A percentile compares a stretch with the other conserved stretches of the same genome.
Evolutionary conservation across 1,140 invertebrate species (phyloP).

Genomic region (Sitobion miscanthi): DNA sequence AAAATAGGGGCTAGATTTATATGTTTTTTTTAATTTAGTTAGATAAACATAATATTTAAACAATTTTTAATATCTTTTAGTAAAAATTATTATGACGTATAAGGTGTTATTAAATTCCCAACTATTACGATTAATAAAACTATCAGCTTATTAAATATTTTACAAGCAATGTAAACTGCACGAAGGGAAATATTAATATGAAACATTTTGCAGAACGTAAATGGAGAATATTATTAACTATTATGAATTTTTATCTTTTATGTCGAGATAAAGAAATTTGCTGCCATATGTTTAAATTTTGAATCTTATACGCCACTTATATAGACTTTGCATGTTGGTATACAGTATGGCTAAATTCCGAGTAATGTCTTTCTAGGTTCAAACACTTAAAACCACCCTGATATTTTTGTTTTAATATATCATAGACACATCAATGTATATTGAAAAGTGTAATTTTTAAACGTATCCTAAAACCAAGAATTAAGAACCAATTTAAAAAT

Average conservation of each 20-base stretch:
- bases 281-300: background rate
- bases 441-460: background rate
- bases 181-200: background rate
- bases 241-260: background rate
- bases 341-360: background rate
- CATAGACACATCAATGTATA: background rate
- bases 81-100: background rate
- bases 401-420: background rate
- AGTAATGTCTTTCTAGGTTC: background rate
- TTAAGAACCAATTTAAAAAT: background rate
- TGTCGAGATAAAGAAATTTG: background rate
- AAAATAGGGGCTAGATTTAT: too few relatives aligned
- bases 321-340: too few relatives aligned
- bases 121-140: background rate
- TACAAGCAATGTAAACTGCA: background rate
- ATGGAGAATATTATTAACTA: background rate
- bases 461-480: background rate
- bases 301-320: background rate
- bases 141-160: background rate
- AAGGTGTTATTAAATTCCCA: background rate
- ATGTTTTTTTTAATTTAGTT: background rate
- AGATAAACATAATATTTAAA: background rate
- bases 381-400: background rate
- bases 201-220: background rate
- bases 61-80: background rate